phyloP scores from a whole-genome alignment of 2,113 vertebrate genomes.

The Gracilinanus agilis region DNA sequence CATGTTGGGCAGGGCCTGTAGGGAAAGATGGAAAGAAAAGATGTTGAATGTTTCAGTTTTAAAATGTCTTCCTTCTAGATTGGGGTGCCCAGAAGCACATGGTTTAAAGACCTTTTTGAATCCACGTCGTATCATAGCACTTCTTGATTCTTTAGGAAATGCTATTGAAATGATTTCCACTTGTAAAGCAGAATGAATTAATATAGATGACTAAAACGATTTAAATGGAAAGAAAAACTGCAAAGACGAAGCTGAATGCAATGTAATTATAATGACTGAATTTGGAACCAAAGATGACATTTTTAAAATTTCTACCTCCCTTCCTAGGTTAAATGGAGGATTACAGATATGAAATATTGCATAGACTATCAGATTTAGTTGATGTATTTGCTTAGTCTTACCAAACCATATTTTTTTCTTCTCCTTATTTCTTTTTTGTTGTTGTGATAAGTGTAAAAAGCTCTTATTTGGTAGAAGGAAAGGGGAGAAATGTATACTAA shows the following conservation, averaged over 20 bases:
- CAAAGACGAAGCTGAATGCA: neutral
- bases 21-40: neutral
- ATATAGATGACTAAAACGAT: neutral
- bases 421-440: neutral
- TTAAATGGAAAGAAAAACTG: neutral
- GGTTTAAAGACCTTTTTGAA: neutral
- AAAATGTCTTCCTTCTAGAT: neutral
- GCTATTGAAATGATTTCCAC: neutral
- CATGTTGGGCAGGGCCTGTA: neutral
- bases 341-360: neutral
- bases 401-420: neutral
- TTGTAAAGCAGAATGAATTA: neutral
- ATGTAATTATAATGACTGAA: neutral
- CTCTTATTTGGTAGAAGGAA: neutral
- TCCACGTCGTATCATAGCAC: neutral
- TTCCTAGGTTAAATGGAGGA: neutral
- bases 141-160: neutral
- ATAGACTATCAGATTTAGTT: neutral
- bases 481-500: neutral
- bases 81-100: neutral
- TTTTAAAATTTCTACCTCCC: neutral
- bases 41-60: neutral
- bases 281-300: neutral
- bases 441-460: neutral
- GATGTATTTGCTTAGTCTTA: neutral